A percentile compares a stretch with the other conserved stretches of the same genome.
phyloP scores from a whole-genome alignment of 2,113 vertebrate genomes.

The Aegotheles bennettii region DNA sequence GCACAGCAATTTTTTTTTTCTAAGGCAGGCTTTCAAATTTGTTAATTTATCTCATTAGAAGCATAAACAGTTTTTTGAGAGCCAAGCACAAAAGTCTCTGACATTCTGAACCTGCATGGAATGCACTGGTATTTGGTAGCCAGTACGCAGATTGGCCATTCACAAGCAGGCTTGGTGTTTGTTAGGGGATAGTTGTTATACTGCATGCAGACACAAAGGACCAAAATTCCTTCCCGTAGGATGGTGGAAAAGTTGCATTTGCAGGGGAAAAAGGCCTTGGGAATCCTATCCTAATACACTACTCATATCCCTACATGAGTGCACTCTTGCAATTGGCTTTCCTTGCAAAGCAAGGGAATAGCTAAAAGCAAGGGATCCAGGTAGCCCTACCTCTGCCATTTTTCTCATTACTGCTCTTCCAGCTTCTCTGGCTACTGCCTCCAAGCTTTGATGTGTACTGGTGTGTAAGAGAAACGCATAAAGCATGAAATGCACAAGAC shows the following conservation, averaged over 20 bases:
- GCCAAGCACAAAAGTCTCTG: neutral
- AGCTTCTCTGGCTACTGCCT: neutral
- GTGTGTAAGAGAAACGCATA: neutral
- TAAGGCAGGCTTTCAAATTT: neutral
- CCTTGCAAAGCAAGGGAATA: neutral
- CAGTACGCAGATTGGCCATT: neutral
- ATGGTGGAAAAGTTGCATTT: fast-evolving
- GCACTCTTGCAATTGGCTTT: neutral
- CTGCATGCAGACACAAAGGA: neutral
- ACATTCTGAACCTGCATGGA: neutral
- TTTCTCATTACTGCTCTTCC: neutral
- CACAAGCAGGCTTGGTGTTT: fast-evolving
- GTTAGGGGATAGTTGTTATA: neutral
- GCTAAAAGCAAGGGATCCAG: neutral
- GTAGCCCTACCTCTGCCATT: neutral
- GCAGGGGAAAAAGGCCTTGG: neutral
- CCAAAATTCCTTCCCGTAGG: neutral
- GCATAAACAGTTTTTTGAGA: neutral
- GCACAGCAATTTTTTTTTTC: neutral
- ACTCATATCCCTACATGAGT: fast-evolving
- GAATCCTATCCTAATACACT: neutral
- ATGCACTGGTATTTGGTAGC: neutral
- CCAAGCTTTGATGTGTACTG: neutral
- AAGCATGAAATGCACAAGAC: neutral
- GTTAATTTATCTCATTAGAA: neutral